Base-by-base conservation (phyloP, 2,888 invertebrate species). In the Daptonema setosum region DNA sequence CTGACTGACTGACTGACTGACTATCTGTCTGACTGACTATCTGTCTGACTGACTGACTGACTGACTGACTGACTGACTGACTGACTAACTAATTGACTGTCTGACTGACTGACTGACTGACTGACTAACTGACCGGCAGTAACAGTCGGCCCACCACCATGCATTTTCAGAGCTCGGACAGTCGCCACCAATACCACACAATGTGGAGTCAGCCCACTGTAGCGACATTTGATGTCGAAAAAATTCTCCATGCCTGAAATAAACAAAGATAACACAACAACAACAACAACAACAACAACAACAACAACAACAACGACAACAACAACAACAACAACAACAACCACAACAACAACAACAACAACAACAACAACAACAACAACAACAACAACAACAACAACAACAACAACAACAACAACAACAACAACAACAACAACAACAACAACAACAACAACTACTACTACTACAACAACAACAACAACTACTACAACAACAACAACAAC, bases 91-190 rank as follows among this genome's bases (percentile, higher is more conserved):
- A n/a, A n/a, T n/a, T n/a, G n/a, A n/a, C n/a, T n/a, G n/a, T n/a
- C n/a, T n/a, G n/a, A n/a, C n/a, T n/a, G n/a, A n/a, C n/a, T n/a
- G n/a, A n/a, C n/a, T n/a, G n/a, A n/a, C n/a, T n/a, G n/a, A n/a
- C n/a, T n/a, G n/a, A n/a, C n/a, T n/a, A n/a, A n/a, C n/a, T n/a
- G 17, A 24, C 65, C 66, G 14, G 75, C 80, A 0, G 80, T 78
- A 14, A 95, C 90, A 0, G 82, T 70, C 0, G 91, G 88, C 0
- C 93, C 97, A 52, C 95, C 95, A 29, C 97, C 97, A 73, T 97
- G 97, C 88, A 95, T 90, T 77, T 97, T 97, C 56, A 97, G 78
- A 24, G 97, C 95, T 60, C 95, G 78, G 25, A 95, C 79, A 0
- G 95, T 91, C 1, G 85, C 80, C 45, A 97, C 95, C 50, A 97